These are phyloP conservation scores for Carapus acus DNA, from an alignment of 2,797 vertebrate species.

Conservation along the genomic window DNA sequence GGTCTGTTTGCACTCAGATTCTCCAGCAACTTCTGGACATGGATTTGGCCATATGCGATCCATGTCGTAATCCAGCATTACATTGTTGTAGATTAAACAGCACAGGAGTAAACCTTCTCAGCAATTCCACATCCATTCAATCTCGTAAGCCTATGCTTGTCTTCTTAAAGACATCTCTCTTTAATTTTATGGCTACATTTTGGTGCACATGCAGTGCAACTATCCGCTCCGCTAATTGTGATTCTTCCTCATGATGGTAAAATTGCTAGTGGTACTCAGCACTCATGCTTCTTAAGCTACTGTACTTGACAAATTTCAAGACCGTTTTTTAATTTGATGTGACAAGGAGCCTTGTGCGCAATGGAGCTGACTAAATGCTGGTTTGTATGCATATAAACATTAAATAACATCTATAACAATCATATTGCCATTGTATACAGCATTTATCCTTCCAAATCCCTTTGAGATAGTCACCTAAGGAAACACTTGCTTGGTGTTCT, in stretches of 20 bases:
- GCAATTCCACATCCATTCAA: no score
- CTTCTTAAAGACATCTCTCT: slow-evolving; percentile 27
- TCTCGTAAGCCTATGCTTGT: no score
- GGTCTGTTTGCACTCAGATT: no score
- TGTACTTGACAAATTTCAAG: no score
- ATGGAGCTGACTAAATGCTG: slow-evolving; percentile 13
- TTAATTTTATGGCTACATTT: slow-evolving; percentile 27
- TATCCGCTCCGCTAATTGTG: slow-evolving; percentile 5
- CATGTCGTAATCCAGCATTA: no score
- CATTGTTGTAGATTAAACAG: no score
- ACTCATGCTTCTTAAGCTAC: slow-evolving; percentile 19
- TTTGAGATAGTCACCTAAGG: slow-evolving; percentile 13
- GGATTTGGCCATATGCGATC: no score
- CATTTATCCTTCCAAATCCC: slow-evolving; percentile 6
- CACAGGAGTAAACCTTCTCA: no score
- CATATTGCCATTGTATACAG: slow-evolving; percentile 8
- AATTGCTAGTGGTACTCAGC: no score
- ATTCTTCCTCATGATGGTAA: background rate
- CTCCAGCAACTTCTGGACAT: no score
- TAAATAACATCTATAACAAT: slow-evolving; percentile 24
- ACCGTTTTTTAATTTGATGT: no score
- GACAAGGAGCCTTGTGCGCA: background rate
- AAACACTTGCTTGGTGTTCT: slow-evolving; percentile 22
- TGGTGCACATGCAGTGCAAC: slow-evolving; percentile 30
- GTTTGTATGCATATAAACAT: slow-evolving; percentile 10